Percentiles rank a stretch among this genome's conserved stretches.
Conservation (phyloP, 2,113 vertebrate species). For the Melanotaenia duboulayi region DNA sequence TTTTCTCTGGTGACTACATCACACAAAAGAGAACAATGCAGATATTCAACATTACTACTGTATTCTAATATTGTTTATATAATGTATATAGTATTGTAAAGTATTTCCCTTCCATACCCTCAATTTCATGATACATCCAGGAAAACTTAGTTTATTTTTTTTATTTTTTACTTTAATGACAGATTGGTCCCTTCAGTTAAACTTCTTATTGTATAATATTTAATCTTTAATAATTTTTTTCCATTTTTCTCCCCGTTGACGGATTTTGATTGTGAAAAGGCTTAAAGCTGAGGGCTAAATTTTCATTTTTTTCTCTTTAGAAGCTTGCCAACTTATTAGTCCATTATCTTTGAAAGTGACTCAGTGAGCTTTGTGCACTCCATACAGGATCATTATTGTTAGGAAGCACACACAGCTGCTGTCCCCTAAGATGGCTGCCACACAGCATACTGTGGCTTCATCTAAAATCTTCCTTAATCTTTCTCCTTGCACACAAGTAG, state of each 20-base stretch:
- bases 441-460: constrained; percentile 1
- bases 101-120: no score
- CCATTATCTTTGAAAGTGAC: constrained; percentile 19
- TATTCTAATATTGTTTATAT: no score
- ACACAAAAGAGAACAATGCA: not conserved
- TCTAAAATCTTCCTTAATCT: constrained; percentile 26
- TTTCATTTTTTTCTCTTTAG: constrained; percentile 5
- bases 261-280: no score
- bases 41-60: not conserved
- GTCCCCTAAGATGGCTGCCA: constrained; percentile 9
- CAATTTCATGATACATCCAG: no score
- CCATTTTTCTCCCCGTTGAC: no score
- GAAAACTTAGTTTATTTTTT: no score
- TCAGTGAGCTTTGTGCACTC: constrained; percentile 10
- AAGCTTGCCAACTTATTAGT: not conserved
- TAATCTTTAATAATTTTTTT: no score
- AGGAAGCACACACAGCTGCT: constrained; percentile 4
- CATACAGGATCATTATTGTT: constrained; percentile 12
- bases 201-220: not conserved
- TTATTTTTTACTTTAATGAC: not conserved
- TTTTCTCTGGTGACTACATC: no score
- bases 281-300: no score
- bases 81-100: no score
- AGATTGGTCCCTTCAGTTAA: not conserved
- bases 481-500: constrained; percentile 11